Percentiles rank a stretch among this genome's conserved stretches.
These are phyloP conservation scores for Hippocampus barbouri DNA, from an alignment of 2,113 vertebrate genomes.

Conservation along the genomic window DNA sequence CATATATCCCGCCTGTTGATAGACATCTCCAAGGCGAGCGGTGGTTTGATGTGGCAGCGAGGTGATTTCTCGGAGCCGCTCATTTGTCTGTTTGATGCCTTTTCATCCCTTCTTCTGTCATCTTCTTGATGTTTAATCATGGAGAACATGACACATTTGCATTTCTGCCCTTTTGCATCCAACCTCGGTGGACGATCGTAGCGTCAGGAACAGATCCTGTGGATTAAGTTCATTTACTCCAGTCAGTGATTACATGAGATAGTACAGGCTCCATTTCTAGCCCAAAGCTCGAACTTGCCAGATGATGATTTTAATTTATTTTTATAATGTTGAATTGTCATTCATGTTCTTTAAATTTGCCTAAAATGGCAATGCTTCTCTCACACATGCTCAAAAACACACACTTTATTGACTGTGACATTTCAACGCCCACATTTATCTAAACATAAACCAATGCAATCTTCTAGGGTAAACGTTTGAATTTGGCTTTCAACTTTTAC, in stretches of 20 bases:
- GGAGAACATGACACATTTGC: not conserved
- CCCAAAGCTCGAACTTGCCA: too few species aligned
- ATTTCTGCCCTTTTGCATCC: not conserved
- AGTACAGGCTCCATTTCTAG: too few species aligned
- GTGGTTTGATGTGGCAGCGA: not conserved
- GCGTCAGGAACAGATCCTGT: not conserved
- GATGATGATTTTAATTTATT: too few species aligned
- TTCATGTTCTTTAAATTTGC: too few species aligned
- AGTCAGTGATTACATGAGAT: too few species aligned
- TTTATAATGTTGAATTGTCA: too few species aligned
- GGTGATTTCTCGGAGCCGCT: constrained; percentile 5
- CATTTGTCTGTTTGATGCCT: constrained; percentile 11
- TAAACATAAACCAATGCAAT: too few species aligned
- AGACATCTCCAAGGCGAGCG: constrained; percentile 6
- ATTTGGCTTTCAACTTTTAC: too few species aligned
- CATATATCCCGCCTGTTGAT: constrained; percentile 4
- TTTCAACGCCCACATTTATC: too few species aligned
- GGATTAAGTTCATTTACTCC: too few species aligned
- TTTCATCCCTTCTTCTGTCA: not conserved
- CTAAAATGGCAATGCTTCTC: too few species aligned
- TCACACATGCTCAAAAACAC: not conserved
- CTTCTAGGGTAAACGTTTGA: too few species aligned
- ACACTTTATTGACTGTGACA: not conserved
- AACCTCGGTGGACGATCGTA: not conserved
- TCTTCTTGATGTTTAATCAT: constrained; percentile 6